phyloP scores from a whole-genome alignment of 1,140 invertebrate species.

The Phenacoccus solenopsis region DNA sequence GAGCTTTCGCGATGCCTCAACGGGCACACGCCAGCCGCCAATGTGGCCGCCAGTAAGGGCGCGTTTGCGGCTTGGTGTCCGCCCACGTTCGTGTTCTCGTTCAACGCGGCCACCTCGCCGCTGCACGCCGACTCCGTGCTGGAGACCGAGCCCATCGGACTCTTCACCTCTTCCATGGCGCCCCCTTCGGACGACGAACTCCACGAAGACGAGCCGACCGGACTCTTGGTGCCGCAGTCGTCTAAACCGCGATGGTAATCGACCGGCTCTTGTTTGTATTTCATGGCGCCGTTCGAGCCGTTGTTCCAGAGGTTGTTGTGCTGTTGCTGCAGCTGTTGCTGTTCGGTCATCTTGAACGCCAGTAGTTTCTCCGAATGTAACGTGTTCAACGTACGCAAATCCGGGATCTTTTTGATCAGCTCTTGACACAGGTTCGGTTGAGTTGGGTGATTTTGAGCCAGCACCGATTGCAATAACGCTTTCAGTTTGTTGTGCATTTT shows the following conservation, averaged over 20 bases:
- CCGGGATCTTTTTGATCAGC: constrained; percentile 85
- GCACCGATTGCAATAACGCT: constrained; percentile 69
- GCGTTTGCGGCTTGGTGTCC: constrained; percentile 42
- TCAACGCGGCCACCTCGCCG: constrained; percentile 47
- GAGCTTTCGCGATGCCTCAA: constrained; percentile 55
- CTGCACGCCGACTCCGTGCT: constrained; percentile 65
- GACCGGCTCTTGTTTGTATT: constrained; percentile 38
- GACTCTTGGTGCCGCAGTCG: constrained; percentile 38
- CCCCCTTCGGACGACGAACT: constrained; percentile 51
- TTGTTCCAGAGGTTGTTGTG: constrained; percentile 24
- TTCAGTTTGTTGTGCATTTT: constrained; percentile 82
- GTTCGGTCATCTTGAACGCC: constrained; percentile 81
- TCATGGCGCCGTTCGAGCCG: constrained; percentile 27
- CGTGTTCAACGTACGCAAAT: constrained; percentile 86
- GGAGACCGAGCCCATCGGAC: constrained; percentile 69
- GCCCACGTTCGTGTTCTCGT: constrained; percentile 37
- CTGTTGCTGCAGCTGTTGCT: constrained; percentile 41
- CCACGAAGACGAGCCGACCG: constrained; percentile 45
- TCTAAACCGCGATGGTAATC: constrained; percentile 32
- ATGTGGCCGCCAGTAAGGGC: constrained; percentile 59
- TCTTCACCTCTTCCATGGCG: constrained; percentile 49
- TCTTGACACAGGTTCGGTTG: constrained; percentile 68
- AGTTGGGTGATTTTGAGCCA: constrained; percentile 71
- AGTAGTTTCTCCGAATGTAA: constrained; percentile 91
- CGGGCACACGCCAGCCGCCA: constrained; percentile 52